Percentiles rank a stretch among this genome's conserved stretches.
These are phyloP conservation scores for Nilaparvata lugens DNA, from an alignment of 1,140 invertebrate genomes.

Conservation along the genomic window DNA sequence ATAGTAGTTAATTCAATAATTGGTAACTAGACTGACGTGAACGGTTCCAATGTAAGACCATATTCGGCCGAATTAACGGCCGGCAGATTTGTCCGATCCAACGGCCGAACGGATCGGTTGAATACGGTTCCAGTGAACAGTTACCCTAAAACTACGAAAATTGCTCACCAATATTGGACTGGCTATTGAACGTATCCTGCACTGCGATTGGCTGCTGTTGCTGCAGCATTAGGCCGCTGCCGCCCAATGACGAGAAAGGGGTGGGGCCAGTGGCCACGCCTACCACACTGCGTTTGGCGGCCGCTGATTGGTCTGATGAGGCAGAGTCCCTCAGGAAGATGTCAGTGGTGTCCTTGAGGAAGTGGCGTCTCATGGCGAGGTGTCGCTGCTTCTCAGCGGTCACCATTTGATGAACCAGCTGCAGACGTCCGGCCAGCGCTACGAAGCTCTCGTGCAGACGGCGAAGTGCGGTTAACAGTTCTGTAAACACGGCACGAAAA, in stretches of 20 bases:
- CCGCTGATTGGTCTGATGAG: constrained; percentile 28
- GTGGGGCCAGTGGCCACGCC: constrained; percentile 31
- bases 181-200: neutral
- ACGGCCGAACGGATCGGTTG: too few relatives aligned
- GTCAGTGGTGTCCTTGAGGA: constrained; percentile 66
- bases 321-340: constrained; percentile 55
- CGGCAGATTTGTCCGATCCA: too few relatives aligned
- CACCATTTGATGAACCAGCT: constrained; percentile 58
- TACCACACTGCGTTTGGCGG: constrained; percentile 8
- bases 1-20: too few relatives aligned
- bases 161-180: neutral
- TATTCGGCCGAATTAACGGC: too few relatives aligned
- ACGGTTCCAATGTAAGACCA: too few relatives aligned
- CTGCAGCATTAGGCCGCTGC: too few relatives aligned
- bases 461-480: constrained; percentile 59
- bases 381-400: constrained; percentile 76
- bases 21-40: too few relatives aligned
- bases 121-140: too few relatives aligned
- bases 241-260: constrained; percentile 30
- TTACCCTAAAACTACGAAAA: neutral
- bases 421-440: constrained; percentile 70
- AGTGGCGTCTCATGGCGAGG: constrained; percentile 64
- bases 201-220: neutral
- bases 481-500: constrained; percentile 47
- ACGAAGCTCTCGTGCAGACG: constrained; percentile 78